A percentile compares a stretch with the other conserved stretches of the same genome.
These are phyloP conservation scores for Coptotermes formosanus DNA, from an alignment of 1,140 invertebrate species.

Conservation along the genomic window DNA sequence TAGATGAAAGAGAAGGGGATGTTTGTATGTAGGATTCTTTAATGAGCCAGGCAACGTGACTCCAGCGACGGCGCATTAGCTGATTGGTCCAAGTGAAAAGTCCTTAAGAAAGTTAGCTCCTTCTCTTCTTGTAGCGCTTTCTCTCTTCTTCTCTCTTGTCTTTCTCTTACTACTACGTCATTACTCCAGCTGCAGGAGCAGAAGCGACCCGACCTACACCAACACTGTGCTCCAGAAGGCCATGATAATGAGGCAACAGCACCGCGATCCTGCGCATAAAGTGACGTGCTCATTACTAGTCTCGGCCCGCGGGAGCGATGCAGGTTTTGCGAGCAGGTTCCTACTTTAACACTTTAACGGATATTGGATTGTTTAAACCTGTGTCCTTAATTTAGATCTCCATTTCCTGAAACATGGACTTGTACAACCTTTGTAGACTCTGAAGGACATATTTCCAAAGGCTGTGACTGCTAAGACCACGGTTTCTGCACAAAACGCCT, in stretches of 20 bases:
- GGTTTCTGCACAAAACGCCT: no score
- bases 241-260: background rate
- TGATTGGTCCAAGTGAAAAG: slow-evolving; percentile 28
- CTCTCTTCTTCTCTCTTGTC: background rate
- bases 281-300: background rate
- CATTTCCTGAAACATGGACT: no score
- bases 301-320: background rate
- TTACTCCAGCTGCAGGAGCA: slow-evolving; percentile 13
- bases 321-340: background rate
- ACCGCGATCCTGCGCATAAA: background rate
- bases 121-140: background rate
- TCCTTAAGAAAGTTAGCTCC: slow-evolving; percentile 23
- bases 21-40: slow-evolving; percentile 3
- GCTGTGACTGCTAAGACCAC: no score
- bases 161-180: background rate
- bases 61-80: slow-evolving; percentile 3
- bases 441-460: no score
- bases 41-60: background rate
- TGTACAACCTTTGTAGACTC: no score
- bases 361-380: no score
- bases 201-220: background rate
- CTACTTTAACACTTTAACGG: no score
- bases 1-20: background rate
- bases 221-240: background rate
- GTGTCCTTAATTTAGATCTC: no score